Evolutionary conservation across 2,113 vertebrate species (phyloP), one percentile per base, ranked within the genome.

Genomic region (Pholis gunnellus): DNA sequence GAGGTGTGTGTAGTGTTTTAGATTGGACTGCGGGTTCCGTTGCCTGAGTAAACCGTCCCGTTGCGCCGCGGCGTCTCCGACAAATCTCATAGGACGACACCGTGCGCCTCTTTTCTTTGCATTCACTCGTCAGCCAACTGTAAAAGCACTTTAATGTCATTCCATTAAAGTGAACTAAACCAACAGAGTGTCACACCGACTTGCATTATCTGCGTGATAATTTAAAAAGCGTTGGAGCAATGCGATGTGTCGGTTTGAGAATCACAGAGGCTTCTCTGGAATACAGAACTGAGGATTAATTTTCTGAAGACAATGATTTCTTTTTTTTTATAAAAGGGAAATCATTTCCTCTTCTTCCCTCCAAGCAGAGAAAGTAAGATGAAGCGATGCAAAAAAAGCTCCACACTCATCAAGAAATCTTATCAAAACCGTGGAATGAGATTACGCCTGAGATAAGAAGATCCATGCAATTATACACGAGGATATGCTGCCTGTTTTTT

Each of bases 201-300:
- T 36, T 50, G 59, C 81, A 87, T 89, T 91, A 91, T 91, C 87
- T 84, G 69, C 71, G 79, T 78, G 86, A 90, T 91, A 79, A 91
- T 91, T 92, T 76, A 78, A 86, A 56, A 91, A 69, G 63, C 60
- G 60, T 14, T 38, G 67, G 66, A 81, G 89, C 88, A 83, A 64
- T 31, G 81, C 85, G 4, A 60, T 9, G 66, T 86, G 85, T 78
- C 89, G 46, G 31, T 74, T 64, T 78, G 56, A 11, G 78, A 85
- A 87, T 83, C 67, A 67, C 75, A 64, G 52, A 31, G 72, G 17
- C 72, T 87, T 67, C 79, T 68, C 46, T 0, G 9, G 86, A 89
- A 91, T 92, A 83, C 71, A 78, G 75, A 89, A 42, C 1, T 4
- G 34, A 69, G 87, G 91, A 92, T 93, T 91, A 81, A 88, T 85